These are phyloP conservation scores for Hyalella azteca DNA, from an alignment of 2,888 invertebrate genomes.

Conservation along the genomic window DNA sequence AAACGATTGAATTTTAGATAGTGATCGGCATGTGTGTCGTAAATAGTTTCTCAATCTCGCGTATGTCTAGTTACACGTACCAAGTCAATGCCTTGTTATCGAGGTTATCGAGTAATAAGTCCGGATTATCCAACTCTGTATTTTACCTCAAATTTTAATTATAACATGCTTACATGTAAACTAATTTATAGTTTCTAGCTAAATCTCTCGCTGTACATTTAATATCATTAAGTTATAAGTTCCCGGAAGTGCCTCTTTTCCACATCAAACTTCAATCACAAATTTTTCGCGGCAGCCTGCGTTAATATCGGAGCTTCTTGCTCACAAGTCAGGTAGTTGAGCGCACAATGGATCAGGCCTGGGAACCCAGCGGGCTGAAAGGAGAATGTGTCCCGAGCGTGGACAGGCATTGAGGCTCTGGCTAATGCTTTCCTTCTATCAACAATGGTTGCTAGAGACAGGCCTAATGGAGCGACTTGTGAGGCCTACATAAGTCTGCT, in stretches of 20 bases:
- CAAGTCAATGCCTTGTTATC: too few relatives aligned
- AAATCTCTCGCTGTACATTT: too few relatives aligned
- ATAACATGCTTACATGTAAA: too few relatives aligned
- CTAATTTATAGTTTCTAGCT: too few relatives aligned
- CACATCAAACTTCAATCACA: not conserved
- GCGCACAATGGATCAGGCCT: not conserved
- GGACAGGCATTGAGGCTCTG: not conserved
- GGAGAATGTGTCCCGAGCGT: not conserved
- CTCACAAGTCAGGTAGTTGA: not conserved
- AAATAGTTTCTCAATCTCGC: too few relatives aligned
- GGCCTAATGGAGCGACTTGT: constrained; percentile 13
- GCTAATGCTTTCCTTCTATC: constrained; percentile 20
- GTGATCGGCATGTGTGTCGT: too few relatives aligned
- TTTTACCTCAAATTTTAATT: too few relatives aligned
- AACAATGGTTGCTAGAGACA: not conserved
- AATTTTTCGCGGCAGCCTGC: not conserved
- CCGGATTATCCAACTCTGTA: too few relatives aligned
- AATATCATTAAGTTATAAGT: too few relatives aligned
- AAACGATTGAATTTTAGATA: too few relatives aligned
- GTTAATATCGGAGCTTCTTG: not conserved
- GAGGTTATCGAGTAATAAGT: too few relatives aligned
- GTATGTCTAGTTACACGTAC: too few relatives aligned
- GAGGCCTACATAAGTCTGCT: constrained; percentile 10
- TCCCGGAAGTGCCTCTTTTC: not conserved
- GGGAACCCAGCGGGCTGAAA: not conserved